Base-by-base conservation (phyloP, 1,140 invertebrate genomes). In the Nylanderia fulva region DNA sequence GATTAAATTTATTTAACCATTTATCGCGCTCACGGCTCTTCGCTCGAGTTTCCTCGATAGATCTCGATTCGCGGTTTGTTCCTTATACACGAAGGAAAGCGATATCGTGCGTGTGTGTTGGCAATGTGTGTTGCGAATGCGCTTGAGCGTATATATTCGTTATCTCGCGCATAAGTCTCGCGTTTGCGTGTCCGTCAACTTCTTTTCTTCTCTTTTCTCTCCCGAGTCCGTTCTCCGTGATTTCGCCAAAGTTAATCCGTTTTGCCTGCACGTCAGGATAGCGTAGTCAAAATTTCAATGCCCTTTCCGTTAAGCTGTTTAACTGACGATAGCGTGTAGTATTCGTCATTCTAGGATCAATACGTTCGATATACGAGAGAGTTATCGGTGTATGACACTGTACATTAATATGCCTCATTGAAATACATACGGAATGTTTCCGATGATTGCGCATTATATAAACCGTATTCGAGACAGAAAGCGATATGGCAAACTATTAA, bases 141-240 rank as follows among this genome's bases (percentile, higher is more conserved):
- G 63, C 76, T 54, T 36, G 18, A 52, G 36, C 11, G 33, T 52
- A n/a, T n/a, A n/a, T n/a, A 68, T 52, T 79, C 45, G 52, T 80
- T 80, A 71, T 71, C 52, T 80, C 77, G 52, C 3, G 52, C 9
- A 18, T 56, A 56, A 24, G 61, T 80, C 63, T 80, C 64, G 13
- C 39, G 39, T 29, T 79, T n/a, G 61, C 52, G 24, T 71, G 36
- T 56, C 39, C 3, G 8, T 56, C 21, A 42, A 58, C 52, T 42
- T 71, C 61, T 64, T 77, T 45, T 29, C 36, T 48, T 75, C 27
- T 52, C 18, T 77, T 77, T 52, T 56, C 33, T n/a, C 29, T 24
- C 33, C 7, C 7, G 64, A 71, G n/a, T n/a, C n/a, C 18, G 21
- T 64, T 69, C 48, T 39, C 11, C 21, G 6, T 42, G 72, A 75